Percentiles rank a stretch among this genome's conserved stretches.
These are phyloP conservation scores for Notiomystis cincta DNA, from an alignment of 2,113 vertebrate species.

Conservation along the genomic window DNA sequence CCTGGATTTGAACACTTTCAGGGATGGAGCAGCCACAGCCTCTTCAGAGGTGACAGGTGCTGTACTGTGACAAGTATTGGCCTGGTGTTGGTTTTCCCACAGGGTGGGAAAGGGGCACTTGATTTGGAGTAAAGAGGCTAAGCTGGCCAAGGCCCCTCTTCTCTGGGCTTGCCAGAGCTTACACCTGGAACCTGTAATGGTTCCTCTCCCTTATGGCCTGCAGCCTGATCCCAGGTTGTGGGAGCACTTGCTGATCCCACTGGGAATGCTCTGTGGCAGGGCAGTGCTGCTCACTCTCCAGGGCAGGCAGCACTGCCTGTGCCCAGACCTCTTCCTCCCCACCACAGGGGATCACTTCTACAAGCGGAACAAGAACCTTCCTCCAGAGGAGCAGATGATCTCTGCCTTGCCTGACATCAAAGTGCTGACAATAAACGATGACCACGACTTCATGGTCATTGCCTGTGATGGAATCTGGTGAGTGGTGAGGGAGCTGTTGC, in stretches of 20 bases:
- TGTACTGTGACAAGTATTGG: not conserved
- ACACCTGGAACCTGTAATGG: not conserved
- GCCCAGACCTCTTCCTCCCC: not conserved
- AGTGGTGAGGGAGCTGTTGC: not conserved
- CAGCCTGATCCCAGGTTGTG: not conserved
- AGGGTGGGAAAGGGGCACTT: not conserved
- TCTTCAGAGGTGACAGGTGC: not conserved
- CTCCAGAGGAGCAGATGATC: constrained; percentile 98
- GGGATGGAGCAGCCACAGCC: not conserved
- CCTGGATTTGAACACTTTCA: not conserved
- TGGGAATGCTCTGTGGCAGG: not conserved
- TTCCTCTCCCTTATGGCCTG: not conserved
- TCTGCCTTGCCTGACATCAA: constrained; percentile 94
- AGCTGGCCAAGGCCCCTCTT: not conserved
- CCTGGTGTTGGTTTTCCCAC: not conserved
- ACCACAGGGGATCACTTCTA: constrained; percentile 94
- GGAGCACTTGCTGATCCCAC: not conserved
- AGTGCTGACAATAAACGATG: constrained; percentile 89
- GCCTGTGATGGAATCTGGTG: constrained; percentile 98
- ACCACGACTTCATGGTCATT: constrained; percentile 98
- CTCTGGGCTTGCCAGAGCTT: not conserved
- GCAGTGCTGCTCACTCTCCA: not conserved
- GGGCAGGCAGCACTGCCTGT: not conserved
- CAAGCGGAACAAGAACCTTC: constrained; percentile 92
- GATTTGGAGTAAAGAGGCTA: not conserved